A percentile compares a stretch with the other conserved stretches of the same genome.
Conservation (phyloP, 2,113 vertebrate genomes). For the Notothenia coriiceps region DNA sequence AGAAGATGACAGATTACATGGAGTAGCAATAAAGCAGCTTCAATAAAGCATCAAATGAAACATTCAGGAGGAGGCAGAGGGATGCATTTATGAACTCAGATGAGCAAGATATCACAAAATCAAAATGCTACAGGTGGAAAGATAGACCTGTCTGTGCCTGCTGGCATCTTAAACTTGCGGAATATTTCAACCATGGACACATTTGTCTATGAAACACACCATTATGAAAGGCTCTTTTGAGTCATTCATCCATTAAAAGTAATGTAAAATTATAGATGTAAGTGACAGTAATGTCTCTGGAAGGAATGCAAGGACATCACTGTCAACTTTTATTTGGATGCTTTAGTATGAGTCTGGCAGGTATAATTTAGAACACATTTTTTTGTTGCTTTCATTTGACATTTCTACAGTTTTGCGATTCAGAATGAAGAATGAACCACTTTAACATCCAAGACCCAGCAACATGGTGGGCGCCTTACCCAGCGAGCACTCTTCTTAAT, state of each 20-base stretch:
- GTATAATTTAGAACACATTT: not conserved
- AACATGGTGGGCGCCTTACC: not conserved
- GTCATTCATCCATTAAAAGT: not conserved
- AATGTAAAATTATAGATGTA: not conserved
- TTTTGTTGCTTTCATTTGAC: not conserved
- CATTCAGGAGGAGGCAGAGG: not conserved
- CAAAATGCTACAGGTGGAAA: not conserved
- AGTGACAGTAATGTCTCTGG: not conserved
- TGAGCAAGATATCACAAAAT: slow-evolving; percentile 4
- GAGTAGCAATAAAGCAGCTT: slow-evolving; percentile 16
- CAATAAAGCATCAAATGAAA: slow-evolving; percentile 31
- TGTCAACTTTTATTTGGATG: not conserved
- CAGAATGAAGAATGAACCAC: slow-evolving; percentile 1
- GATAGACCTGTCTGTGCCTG: not conserved
- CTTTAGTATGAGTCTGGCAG: not conserved
- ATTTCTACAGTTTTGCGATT: not conserved
- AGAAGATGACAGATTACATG: slow-evolving; percentile 30
- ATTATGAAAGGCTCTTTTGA: not conserved
- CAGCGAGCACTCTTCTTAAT: slow-evolving; percentile 12
- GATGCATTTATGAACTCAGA: slow-evolving; percentile 6
- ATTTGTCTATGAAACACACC: not conserved
- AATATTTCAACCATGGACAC: not conserved
- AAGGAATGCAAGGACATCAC: not conserved
- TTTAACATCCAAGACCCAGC: not conserved
- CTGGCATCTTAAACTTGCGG: not conserved